These are phyloP conservation scores for Actias luna DNA, from an alignment of 2,888 invertebrate genomes.

Conservation along the genomic window DNA sequence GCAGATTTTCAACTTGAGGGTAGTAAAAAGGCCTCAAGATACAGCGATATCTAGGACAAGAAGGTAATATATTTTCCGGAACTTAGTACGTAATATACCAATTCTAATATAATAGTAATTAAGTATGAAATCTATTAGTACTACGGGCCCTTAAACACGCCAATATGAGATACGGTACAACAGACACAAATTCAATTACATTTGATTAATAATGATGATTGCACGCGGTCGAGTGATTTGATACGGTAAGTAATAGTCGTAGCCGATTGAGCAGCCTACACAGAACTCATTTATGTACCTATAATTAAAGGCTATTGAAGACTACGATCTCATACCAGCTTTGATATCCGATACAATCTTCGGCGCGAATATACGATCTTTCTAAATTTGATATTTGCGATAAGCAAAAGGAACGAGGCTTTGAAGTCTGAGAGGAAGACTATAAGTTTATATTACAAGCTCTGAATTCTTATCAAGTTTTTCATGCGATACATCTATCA, in stretches of 20 bases:
- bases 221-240: constrained; percentile 20
- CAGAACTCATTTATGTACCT: constrained; percentile 21
- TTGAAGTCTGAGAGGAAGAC: background rate
- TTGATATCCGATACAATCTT: constrained; percentile 1
- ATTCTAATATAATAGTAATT: too few species aligned
- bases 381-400: background rate
- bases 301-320: constrained; percentile 21
- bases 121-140: background rate
- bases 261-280: constrained; percentile 24
- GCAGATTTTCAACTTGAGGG: too few species aligned
- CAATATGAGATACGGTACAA: constrained; percentile 2
- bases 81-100: background rate
- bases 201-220: constrained; percentile 16
- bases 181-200: constrained; percentile 9
- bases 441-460: background rate
- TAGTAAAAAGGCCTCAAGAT: too few species aligned
- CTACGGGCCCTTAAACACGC: background rate
- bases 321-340: constrained; percentile 21
- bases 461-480: background rate
- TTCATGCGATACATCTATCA: too few species aligned
- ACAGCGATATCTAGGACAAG: too few species aligned
- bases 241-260: constrained; percentile 20
- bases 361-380: background rate
- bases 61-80: background rate
- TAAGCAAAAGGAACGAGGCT: background rate